These are phyloP conservation scores for Lethocerus indicus DNA, from an alignment of 1,140 invertebrate genomes.

Conservation along the genomic window DNA sequence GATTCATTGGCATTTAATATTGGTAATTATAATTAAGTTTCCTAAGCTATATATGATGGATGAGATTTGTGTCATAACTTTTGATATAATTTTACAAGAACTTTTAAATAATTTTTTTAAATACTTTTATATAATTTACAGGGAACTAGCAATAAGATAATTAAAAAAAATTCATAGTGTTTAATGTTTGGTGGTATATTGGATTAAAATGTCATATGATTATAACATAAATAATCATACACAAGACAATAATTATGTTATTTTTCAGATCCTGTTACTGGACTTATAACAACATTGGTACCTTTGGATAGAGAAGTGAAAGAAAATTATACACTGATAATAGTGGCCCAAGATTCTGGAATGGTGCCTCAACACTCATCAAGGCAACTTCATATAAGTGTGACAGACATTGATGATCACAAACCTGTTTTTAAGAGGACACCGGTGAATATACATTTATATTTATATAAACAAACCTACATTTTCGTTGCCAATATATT, in stretches of 20 bases:
- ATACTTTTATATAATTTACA: too few species aligned
- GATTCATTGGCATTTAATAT: constrained; percentile 48
- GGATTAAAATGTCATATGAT: not conserved
- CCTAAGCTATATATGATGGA: too few species aligned
- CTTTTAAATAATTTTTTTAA: too few species aligned
- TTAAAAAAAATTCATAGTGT: not conserved
- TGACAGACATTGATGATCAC: constrained; percentile 65
- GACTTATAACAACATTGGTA: constrained; percentile 50
- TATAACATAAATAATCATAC: not conserved
- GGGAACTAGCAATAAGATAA: not conserved
- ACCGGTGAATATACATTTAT: constrained; percentile 31
- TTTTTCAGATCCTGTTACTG: constrained; percentile 32
- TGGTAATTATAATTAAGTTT: too few species aligned
- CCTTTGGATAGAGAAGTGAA: constrained; percentile 52
- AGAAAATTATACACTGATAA: constrained; percentile 50
- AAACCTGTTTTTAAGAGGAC: constrained; percentile 51
- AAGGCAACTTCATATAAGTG: constrained; percentile 37
- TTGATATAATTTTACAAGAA: too few species aligned
- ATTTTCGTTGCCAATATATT: constrained; percentile 11
- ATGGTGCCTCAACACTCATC: constrained; percentile 55
- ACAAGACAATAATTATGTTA: not conserved
- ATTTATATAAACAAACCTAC: not conserved
- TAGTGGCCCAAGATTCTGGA: constrained; percentile 56
- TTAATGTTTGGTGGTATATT: too few species aligned
- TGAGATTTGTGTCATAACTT: too few species aligned